Conservation (phyloP, 2,888 invertebrate genomes). For the Taenaris catops region DNA sequence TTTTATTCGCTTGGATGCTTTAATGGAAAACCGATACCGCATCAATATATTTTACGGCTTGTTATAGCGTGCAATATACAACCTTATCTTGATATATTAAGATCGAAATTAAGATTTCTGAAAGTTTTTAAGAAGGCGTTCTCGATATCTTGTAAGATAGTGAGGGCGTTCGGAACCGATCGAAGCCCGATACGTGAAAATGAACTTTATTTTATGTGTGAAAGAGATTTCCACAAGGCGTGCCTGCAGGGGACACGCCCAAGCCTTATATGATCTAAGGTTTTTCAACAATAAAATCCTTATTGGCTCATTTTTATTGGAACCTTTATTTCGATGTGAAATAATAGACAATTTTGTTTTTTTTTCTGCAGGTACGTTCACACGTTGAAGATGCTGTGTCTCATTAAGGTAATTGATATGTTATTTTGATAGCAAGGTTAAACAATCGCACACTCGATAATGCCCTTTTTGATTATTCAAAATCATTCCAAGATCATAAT, state of each 20-base stretch:
- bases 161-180: constrained; percentile 75
- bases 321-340: constrained; percentile 3
- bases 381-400: constrained; percentile 17
- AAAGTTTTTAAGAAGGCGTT: constrained; percentile 72
- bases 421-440: too few species aligned
- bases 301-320: constrained; percentile 46
- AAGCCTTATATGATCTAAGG: constrained; percentile 61
- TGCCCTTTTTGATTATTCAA: too few species aligned
- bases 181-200: constrained; percentile 71
- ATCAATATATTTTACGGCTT: constrained; percentile 73
- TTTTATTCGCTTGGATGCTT: constrained; percentile 33
- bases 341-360: constrained; percentile 14
- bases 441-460: too few species aligned
- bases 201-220: constrained; percentile 61
- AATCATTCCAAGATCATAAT: too few species aligned
- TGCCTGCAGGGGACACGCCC: constrained; percentile 65
- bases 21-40: constrained; percentile 79
- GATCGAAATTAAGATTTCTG: constrained; percentile 38
- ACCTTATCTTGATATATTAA: constrained; percentile 38
- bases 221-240: constrained; percentile 62
- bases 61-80: constrained; percentile 35
- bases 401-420: constrained; percentile 17
- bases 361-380: constrained; percentile 23
- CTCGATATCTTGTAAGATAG: constrained; percentile 77
- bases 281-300: constrained; percentile 46